These are phyloP conservation scores for Crematogaster levior DNA, from an alignment of 2,888 invertebrate species.

Conservation along the genomic window DNA sequence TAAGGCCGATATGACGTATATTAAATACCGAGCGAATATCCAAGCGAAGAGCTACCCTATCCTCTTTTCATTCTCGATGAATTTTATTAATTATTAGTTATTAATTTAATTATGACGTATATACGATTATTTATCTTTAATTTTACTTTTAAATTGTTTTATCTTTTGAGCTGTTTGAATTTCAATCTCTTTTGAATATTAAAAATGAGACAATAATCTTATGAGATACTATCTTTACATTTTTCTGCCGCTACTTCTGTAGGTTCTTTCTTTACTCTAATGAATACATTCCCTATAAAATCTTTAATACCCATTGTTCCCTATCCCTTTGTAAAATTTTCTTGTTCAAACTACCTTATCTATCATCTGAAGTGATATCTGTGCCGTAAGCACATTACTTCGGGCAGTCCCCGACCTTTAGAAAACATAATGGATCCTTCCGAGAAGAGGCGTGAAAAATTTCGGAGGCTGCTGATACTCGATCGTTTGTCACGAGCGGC, in stretches of 20 bases:
- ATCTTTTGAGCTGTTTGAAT: neutral
- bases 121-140: neutral
- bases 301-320: constrained; percentile 1
- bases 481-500: constrained; percentile 57
- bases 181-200: neutral
- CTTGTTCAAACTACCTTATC: constrained; percentile 27
- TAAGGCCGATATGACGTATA: neutral
- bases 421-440: constrained; percentile 32
- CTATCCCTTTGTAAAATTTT: neutral
- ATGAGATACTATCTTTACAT: neutral
- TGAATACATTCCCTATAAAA: constrained; percentile 10
- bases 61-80: neutral
- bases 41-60: too few species aligned
- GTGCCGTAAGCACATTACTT: constrained; percentile 12
- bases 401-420: neutral
- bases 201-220: neutral
- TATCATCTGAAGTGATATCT: constrained; percentile 18
- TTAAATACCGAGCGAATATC: neutral
- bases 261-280: neutral
- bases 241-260: neutral
- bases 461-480: constrained; percentile 36
- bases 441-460: constrained; percentile 42
- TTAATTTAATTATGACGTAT: neutral
- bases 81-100: neutral
- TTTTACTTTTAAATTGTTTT: neutral